Conservation (phyloP, 2,797 vertebrate species). For the Cephalopachus bancanus region DNA sequence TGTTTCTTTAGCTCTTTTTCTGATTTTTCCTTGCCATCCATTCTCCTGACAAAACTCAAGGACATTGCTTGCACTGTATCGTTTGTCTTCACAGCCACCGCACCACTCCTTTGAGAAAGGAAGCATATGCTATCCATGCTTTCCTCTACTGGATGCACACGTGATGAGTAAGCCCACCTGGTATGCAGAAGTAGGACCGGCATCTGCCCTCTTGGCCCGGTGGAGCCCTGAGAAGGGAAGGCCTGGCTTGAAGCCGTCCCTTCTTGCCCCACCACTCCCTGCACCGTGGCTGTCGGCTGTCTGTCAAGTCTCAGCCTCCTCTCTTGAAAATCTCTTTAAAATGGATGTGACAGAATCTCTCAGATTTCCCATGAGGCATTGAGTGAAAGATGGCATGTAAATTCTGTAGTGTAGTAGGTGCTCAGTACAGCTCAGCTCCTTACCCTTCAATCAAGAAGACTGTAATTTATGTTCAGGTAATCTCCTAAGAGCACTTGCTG, state of each 20-base stretch:
- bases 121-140: no score
- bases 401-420: background rate
- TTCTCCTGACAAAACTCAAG: background rate
- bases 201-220: background rate
- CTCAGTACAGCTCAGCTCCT: background rate
- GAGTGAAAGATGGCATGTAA: background rate
- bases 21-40: background rate
- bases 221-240: background rate
- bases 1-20: slow-evolving; percentile 18
- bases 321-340: background rate
- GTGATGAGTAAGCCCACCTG: no score
- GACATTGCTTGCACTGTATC: background rate
- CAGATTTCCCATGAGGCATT: background rate
- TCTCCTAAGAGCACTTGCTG: background rate
- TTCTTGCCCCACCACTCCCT: background rate
- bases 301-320: no score
- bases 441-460: background rate
- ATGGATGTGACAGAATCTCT: background rate
- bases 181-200: background rate
- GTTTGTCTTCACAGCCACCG: background rate
- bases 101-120: background rate
- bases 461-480: background rate
- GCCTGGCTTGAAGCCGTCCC: background rate
- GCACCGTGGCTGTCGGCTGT: background rate
- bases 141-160: background rate